Evolutionary conservation across 2,888 invertebrate species (phyloP), one percentile per base, ranked within the genome.

Genomic region (Atherix ibis): DNA sequence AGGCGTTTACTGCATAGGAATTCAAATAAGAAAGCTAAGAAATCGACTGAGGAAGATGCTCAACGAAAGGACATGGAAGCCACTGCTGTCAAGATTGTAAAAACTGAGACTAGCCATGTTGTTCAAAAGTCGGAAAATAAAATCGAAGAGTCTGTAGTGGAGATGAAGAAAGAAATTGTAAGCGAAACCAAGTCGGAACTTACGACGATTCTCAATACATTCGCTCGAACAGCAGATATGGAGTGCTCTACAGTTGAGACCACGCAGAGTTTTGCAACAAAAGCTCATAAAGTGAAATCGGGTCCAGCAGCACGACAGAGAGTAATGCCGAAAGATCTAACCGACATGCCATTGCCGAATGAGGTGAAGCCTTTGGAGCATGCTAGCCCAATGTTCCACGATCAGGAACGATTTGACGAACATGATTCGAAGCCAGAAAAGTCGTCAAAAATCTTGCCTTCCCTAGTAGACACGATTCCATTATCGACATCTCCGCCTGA

Each of bases 21-120:
- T 46, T 79, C 78, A 35, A 77, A 74, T 18, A 76, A 77, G 50
- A 76, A 77, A 53, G 73, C 73, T 39, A 71, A 76, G 45, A 65
- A 69, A 38, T 51, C 54, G 6, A 58, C 65, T 38, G 55, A 53
- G 9, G 55, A 56, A 25, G 54, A 41, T n/a, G 48, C 46, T 34
- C 46, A 46, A 37, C 53, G 48, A n/a, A 46, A 48, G 39, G 48
- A 49, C 38, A 53, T 19, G 8, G 4, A n/a, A 24, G 15, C 18
- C 32, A 4, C 29, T 4, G 25, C 46, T 44, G 24, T 13, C 51
- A 4, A 43, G 46, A 1, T 36, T 37, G 1, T 26, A 31, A 10
- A 41, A 52, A 39, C 52, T 50, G 6, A 46, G 46, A 19, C 50
- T 48, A 41, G 13, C 10, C 19, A 35, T 14, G 22, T 10, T n/a